phyloP scores from a whole-genome alignment of 1,140 invertebrate species.

The Caenorhabditis remanei region DNA sequence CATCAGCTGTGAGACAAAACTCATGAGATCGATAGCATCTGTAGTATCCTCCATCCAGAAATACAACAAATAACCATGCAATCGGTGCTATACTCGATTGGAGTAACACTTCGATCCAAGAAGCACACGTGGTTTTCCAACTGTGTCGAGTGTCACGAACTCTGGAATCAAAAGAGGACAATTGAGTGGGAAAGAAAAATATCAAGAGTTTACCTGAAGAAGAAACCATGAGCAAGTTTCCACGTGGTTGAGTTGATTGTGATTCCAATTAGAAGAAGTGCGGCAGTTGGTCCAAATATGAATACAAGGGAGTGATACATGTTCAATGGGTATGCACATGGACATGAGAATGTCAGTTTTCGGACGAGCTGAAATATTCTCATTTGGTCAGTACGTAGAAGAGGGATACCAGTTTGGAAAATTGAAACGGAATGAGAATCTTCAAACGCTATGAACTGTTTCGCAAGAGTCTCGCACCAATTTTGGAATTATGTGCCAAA shows the following conservation, averaged over 20 bases:
- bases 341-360: constrained; percentile 72
- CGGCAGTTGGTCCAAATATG: constrained; percentile 71
- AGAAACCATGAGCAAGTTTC: constrained; percentile 74
- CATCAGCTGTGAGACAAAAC: constrained; percentile 64
- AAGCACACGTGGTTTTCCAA: constrained; percentile 70
- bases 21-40: constrained; percentile 68
- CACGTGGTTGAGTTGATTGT: constrained; percentile 74
- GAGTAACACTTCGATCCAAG: constrained; percentile 68
- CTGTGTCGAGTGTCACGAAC: constrained; percentile 67
- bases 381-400: too few relatives aligned
- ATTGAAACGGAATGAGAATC: too few relatives aligned
- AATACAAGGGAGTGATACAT: constrained; percentile 69
- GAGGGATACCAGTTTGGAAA: too few relatives aligned
- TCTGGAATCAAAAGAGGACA: constrained; percentile 51
- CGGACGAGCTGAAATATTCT: constrained; percentile 70
- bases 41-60: constrained; percentile 73
- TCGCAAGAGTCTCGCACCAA: too few relatives aligned
- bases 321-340: constrained; percentile 73
- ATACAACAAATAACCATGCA: constrained; percentile 74
- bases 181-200: neutral
- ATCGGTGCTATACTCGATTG: constrained; percentile 71
- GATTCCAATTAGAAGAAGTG: constrained; percentile 70
- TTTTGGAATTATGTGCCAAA: neutral
- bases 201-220: constrained; percentile 65
- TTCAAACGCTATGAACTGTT: too few relatives aligned